Conservation (phyloP, 2,113 vertebrate species). For the Phaethon lepturus region DNA sequence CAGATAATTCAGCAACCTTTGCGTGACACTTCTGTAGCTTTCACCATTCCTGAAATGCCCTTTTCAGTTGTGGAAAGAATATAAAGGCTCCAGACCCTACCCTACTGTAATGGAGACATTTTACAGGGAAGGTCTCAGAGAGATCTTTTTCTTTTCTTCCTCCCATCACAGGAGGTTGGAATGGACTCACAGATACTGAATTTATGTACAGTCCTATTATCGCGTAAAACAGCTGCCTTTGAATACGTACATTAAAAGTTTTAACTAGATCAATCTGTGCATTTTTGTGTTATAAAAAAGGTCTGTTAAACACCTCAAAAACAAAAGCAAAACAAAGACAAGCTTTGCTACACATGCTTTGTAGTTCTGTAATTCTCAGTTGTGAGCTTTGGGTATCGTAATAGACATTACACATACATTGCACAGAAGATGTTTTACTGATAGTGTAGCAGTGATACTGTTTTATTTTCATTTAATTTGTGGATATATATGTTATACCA, state of each 20-base stretch:
- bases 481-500: slow-evolving; percentile 45
- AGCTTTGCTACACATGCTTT: background rate
- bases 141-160: background rate
- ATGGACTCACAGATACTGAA: background rate
- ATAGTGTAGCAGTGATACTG: background rate
- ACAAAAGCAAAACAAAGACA: background rate
- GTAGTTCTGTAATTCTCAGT: background rate
- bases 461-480: slow-evolving; percentile 31
- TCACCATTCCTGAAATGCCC: background rate
- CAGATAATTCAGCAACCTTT: background rate
- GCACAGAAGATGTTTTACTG: background rate
- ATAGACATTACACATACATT: background rate
- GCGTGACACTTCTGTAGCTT: background rate
- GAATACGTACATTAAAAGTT: background rate
- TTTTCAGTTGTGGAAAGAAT: background rate
- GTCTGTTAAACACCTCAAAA: background rate
- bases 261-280: background rate
- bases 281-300: background rate
- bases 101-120: background rate
- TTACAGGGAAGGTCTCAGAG: background rate
- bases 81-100: background rate
- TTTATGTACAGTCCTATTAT: background rate
- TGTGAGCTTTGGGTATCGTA: background rate
- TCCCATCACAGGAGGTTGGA: background rate
- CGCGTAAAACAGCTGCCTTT: background rate